phyloP scores from a whole-genome alignment of 1,140 invertebrate genomes.

The Achatina immaculata region DNA sequence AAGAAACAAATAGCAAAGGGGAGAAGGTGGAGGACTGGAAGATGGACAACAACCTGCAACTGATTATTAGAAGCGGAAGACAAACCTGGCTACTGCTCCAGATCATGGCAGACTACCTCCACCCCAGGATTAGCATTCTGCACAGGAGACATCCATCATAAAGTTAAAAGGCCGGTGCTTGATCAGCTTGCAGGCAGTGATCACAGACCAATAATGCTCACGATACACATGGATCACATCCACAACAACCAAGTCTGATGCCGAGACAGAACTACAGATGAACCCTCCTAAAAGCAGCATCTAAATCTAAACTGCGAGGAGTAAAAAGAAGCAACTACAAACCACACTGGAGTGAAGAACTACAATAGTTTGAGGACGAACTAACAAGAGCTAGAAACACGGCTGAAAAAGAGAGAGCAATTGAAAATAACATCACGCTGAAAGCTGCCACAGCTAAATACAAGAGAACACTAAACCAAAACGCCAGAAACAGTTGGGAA shows the following conservation, averaged over 20 bases:
- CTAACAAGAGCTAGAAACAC: constrained; percentile 31
- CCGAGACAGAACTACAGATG: constrained; percentile 18
- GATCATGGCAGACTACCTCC: constrained; percentile 33
- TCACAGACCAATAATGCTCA: constrained; percentile 1
- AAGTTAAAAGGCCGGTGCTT: not conserved
- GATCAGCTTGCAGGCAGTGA: constrained; percentile 38
- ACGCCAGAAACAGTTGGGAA: too few species aligned
- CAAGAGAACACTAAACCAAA: constrained; percentile 22
- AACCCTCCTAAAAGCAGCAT: constrained; percentile 21
- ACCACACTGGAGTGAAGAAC: constrained; percentile 16
- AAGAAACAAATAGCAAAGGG: constrained; percentile 32
- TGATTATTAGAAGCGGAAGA: constrained; percentile 37
- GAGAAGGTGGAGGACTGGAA: constrained; percentile 42
- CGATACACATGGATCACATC: not conserved
- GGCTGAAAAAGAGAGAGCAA: constrained; percentile 14
- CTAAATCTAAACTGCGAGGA: constrained; percentile 29
- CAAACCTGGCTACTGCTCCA: constrained; percentile 38
- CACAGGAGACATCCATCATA: constrained; percentile 37
- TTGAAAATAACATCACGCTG: not conserved
- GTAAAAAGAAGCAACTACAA: constrained; percentile 33
- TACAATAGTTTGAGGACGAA: constrained; percentile 27
- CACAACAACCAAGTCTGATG: not conserved
- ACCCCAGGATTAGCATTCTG: constrained; percentile 41
- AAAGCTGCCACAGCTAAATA: constrained; percentile 26
- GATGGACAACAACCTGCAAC: constrained; percentile 20